Percentiles rank a stretch among this genome's conserved stretches.
phyloP scores from a whole-genome alignment of 2,888 invertebrate species.

The Agapostemon virescens region DNA sequence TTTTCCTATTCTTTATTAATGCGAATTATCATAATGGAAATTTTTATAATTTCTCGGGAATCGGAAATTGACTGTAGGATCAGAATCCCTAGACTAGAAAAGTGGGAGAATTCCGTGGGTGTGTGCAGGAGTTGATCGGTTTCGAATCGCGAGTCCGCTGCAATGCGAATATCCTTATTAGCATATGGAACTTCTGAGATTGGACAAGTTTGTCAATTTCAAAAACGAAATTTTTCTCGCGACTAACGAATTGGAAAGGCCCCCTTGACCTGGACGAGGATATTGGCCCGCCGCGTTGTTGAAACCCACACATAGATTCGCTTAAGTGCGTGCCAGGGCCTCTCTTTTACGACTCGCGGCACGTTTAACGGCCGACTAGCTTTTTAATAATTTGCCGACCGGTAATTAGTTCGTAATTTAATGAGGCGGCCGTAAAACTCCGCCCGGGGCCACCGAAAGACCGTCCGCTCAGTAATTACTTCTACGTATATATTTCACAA shows the following conservation, averaged over 20 bases:
- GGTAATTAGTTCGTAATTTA: conserved; percentile 80
- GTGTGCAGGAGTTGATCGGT: no score
- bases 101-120: no score
- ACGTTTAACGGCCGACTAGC: conserved; percentile 77
- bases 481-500: conserved; percentile 76
- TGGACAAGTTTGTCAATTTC: not conserved
- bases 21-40: no score
- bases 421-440: conserved; percentile 75
- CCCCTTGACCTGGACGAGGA: not conserved
- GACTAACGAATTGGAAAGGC: conserved; percentile 7
- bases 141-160: no score
- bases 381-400: conserved; percentile 78
- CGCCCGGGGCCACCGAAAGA: conserved; percentile 58
- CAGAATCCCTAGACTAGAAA: no score
- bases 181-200: not conserved
- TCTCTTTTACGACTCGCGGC: conserved; percentile 71
- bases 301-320: conserved; percentile 9
- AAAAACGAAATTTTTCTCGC: conserved; percentile 17
- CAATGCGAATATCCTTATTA: not conserved
- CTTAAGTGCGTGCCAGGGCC: conserved; percentile 22
- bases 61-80: not conserved
- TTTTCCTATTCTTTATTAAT: no score
- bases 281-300: conserved; percentile 20
- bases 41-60: not conserved
- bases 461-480: conserved; percentile 75